Percentiles rank a stretch among this genome's conserved stretches.
These are phyloP conservation scores for Phalanger gymnotis DNA, from an alignment of 2,797 vertebrate species.

Conservation along the genomic window DNA sequence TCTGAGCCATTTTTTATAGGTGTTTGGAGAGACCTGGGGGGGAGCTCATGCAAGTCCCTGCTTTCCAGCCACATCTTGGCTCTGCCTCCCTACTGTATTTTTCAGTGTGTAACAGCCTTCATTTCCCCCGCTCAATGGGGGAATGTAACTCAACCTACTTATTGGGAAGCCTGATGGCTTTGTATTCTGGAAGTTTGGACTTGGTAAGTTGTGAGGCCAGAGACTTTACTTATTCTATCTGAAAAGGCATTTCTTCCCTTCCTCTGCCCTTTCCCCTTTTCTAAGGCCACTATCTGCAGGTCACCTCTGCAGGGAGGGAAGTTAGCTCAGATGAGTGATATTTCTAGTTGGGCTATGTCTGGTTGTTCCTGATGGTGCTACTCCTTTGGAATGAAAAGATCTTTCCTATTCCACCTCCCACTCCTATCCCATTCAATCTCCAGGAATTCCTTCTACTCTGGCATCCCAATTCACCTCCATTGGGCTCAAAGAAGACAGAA, in stretches of 20 bases:
- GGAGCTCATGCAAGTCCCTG: too few species aligned
- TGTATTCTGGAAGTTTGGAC: not conserved
- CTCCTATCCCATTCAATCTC: not conserved
- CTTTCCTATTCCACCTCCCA: not conserved
- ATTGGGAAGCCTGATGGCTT: accelerated
- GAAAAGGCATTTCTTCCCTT: not conserved
- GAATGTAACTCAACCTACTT: not conserved
- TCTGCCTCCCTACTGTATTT: not conserved
- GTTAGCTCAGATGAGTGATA: not conserved
- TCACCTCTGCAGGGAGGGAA: not conserved
- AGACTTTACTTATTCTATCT: not conserved
- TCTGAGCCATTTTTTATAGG: too few species aligned
- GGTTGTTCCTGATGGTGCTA: too few species aligned
- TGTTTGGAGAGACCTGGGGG: too few species aligned
- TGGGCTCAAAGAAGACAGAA: not conserved
- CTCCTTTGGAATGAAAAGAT: not conserved
- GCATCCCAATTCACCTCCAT: accelerated
- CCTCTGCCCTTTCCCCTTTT: not conserved
- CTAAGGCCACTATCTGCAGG: not conserved
- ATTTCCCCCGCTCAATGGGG: not conserved
- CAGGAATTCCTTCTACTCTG: not conserved
- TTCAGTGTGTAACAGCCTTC: not conserved
- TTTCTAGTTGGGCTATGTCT: not conserved
- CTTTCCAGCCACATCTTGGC: too few species aligned
- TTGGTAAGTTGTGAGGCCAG: not conserved